Percentiles rank a stretch among this genome's conserved stretches.
Conservation (phyloP, 2,888 invertebrate species). For the Diachrysia chrysitis region DNA sequence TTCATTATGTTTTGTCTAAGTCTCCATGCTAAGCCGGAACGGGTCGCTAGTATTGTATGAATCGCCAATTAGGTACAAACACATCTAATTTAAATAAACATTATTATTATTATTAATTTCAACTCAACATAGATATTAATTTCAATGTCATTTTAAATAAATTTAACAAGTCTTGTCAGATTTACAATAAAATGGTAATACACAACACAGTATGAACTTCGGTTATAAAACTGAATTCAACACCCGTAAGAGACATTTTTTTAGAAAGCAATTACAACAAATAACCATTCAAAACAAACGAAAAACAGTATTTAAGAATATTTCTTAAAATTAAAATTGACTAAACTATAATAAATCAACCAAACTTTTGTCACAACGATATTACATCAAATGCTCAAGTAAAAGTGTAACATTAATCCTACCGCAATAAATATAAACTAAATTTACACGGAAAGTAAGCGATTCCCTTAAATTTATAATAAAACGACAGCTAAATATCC, state of each 20-base stretch:
- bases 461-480: constrained; percentile 66
- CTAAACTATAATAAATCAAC: neutral
- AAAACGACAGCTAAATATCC: constrained; percentile 81
- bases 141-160: too few relatives aligned
- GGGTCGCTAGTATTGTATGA: too few relatives aligned
- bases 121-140: too few relatives aligned
- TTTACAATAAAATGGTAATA: too few relatives aligned
- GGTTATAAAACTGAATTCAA: too few relatives aligned
- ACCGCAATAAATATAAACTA: constrained; percentile 31
- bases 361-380: neutral
- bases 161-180: too few relatives aligned
- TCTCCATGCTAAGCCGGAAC: too few relatives aligned
- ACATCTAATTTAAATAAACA: too few relatives aligned
- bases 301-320: neutral
- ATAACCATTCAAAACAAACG: neutral
- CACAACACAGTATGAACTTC: too few relatives aligned
- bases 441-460: constrained; percentile 35
- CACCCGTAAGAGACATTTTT: too few relatives aligned
- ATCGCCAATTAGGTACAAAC: neutral
- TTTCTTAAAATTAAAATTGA: neutral
- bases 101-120: too few relatives aligned
- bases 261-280: neutral
- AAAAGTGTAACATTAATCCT: constrained; percentile 28
- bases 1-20: too few relatives aligned
- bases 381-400: neutral